Conservation (phyloP, 2,797 vertebrate genomes). For the Chaunax sp. region DNA sequence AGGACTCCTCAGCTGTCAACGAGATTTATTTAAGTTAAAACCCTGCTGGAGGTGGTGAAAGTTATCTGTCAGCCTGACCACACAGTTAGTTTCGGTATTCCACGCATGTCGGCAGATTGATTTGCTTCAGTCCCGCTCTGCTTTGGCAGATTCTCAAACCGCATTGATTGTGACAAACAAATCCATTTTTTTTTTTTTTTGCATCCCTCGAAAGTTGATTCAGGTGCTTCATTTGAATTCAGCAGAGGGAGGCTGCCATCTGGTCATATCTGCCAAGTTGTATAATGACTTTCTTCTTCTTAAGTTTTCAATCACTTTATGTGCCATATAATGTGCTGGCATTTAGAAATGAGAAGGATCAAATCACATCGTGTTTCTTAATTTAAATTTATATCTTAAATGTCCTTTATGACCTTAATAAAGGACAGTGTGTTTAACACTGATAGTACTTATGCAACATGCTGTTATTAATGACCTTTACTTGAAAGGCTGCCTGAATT, state of each 20-base stretch:
- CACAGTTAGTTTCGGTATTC: slow-evolving; percentile 40
- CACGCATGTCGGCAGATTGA: slow-evolving; percentile 58
- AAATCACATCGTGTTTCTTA: slow-evolving; percentile 39
- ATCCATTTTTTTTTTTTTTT: slow-evolving; percentile 67
- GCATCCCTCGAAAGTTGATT: slow-evolving; percentile 66
- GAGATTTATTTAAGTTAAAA: slow-evolving; percentile 16
- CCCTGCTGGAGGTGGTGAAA: slow-evolving; percentile 33
- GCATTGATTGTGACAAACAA: slow-evolving; percentile 68
- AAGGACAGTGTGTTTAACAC: slow-evolving; percentile 9
- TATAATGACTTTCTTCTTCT: slow-evolving; percentile 25
- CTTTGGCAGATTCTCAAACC: slow-evolving; percentile 59
- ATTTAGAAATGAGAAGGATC: slow-evolving; percentile 34
- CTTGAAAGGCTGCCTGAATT: slow-evolving; percentile 7
- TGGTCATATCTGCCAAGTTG: slow-evolving; percentile 48
- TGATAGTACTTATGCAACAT: slow-evolving; percentile 23
- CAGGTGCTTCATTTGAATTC: slow-evolving; percentile 68
- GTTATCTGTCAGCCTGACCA: slow-evolving; percentile 49
- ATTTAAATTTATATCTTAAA: slow-evolving; percentile 10
- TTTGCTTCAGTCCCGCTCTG: slow-evolving; percentile 46
- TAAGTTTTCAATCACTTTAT: slow-evolving; percentile 38
- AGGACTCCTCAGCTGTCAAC: background rate
- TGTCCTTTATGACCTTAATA: slow-evolving; percentile 26
- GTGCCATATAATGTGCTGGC: slow-evolving; percentile 19
- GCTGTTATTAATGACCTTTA: slow-evolving; percentile 14
- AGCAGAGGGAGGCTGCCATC: slow-evolving; percentile 47